phyloP scores from a whole-genome alignment of 2,113 vertebrate genomes.

The Glaucidium brasilianum region DNA sequence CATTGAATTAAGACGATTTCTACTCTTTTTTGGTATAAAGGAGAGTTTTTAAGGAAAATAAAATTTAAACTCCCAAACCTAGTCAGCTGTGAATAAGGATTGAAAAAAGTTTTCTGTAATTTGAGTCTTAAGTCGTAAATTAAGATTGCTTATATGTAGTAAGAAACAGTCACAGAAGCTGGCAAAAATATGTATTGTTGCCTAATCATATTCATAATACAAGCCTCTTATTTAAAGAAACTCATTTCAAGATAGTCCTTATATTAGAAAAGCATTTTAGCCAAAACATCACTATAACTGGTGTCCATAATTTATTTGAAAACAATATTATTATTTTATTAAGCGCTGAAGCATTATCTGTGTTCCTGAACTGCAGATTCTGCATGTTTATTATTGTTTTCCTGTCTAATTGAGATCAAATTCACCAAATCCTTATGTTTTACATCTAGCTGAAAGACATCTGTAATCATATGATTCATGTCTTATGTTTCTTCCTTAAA shows the following conservation, averaged over 20 bases:
- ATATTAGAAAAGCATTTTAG: not conserved
- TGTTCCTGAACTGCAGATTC: not conserved
- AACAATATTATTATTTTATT: not conserved
- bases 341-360: not conserved
- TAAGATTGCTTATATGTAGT: not conserved
- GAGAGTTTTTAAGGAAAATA: not conserved
- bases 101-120: not conserved
- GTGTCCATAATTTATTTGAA: not conserved
- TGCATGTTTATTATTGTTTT: not conserved
- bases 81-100: not conserved
- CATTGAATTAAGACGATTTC: not conserved
- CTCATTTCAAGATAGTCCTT: not conserved
- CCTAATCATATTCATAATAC: not conserved
- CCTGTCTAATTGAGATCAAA: not conserved
- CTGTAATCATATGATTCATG: not conserved
- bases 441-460: not conserved
- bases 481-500: constrained; percentile 1
- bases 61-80: not conserved
- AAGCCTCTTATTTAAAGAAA: not conserved
- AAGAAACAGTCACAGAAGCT: not conserved
- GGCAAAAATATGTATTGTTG: not conserved
- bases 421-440: not conserved
- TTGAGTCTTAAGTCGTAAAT: not conserved
- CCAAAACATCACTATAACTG: not conserved
- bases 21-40: not conserved